A percentile compares a stretch with the other conserved stretches of the same genome.
Evolutionary conservation across 2,113 vertebrate species (phyloP).

Genomic region (Montifringilla adamsi): DNA sequence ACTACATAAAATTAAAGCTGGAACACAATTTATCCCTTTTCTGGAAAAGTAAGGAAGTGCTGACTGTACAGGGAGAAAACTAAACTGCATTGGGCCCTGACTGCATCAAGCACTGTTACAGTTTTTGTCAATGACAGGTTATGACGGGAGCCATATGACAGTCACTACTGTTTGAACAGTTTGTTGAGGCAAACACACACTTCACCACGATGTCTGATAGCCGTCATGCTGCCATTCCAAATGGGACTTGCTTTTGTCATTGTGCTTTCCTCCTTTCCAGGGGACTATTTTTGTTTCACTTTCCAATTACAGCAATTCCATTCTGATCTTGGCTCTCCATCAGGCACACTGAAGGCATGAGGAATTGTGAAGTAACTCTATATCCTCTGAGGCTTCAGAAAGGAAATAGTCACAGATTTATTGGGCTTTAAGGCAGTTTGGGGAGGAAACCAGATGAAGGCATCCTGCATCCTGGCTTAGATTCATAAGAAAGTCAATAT

Average conservation of each 20-base stretch:
- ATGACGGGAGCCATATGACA: background rate
- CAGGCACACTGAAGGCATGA: conserved; percentile 1
- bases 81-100: background rate
- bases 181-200: background rate
- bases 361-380: conserved; percentile 56
- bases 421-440: conserved; percentile 18
- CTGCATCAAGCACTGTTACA: background rate
- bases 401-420: conserved; percentile 64
- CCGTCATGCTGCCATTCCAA: background rate
- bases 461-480: conserved; percentile 24
- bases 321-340: conserved; percentile 34
- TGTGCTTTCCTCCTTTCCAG: background rate
- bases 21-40: background rate
- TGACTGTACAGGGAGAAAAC: background rate
- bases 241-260: background rate
- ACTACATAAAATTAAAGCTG: background rate
- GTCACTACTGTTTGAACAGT: conserved; percentile 10
- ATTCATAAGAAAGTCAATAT: conserved; percentile 19
- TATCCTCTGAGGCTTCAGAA: conserved; percentile 41
- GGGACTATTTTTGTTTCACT: conserved; percentile 15
- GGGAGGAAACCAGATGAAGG: conserved; percentile 40
- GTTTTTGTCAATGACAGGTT: background rate
- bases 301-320: conserved; percentile 23
- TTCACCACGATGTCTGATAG: background rate
- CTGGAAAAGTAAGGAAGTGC: background rate